A percentile compares a stretch with the other conserved stretches of the same genome.
phyloP scores from a whole-genome alignment of 2,888 invertebrate genomes.

The Dendrolimus houi region DNA sequence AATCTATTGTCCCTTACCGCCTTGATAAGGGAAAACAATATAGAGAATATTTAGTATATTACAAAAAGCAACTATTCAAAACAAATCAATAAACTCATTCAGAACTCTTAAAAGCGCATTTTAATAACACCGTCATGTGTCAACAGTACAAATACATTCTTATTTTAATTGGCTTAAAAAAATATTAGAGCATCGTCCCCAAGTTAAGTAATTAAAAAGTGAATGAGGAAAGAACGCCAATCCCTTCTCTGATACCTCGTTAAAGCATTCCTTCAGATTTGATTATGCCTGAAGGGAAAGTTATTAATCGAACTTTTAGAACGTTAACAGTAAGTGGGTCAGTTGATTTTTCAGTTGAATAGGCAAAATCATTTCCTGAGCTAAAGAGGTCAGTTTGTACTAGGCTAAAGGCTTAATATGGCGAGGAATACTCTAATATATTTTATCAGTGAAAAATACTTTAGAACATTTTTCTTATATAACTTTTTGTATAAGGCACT shows the following conservation, averaged over 20 bases:
- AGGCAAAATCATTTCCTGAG: neutral
- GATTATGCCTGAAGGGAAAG: slow-evolving; percentile 36
- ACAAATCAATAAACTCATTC: no score
- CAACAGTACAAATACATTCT: neutral
- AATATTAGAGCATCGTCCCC: slow-evolving; percentile 22
- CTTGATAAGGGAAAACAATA: no score
- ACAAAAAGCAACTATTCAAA: no score
- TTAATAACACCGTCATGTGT: no score
- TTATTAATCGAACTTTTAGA: slow-evolving; percentile 55
- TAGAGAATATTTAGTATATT: no score
- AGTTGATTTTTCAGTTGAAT: slow-evolving; percentile 2
- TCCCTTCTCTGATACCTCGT: slow-evolving; percentile 29
- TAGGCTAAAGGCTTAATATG: neutral
- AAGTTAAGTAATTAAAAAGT: slow-evolving; percentile 50
- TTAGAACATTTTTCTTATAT: no score
- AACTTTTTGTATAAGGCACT: no score
- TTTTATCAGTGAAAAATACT: no score
- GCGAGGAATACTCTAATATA: no score
- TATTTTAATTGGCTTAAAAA: neutral
- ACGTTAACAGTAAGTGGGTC: slow-evolving; percentile 11
- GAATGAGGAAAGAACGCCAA: slow-evolving; percentile 23
- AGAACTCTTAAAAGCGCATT: no score
- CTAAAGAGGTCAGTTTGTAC: neutral
- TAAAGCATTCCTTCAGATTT: slow-evolving; percentile 41
- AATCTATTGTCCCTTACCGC: no score